These are phyloP conservation scores for Thaleichthys pacificus DNA, from an alignment of 2,797 vertebrate genomes.

Conservation along the genomic window DNA sequence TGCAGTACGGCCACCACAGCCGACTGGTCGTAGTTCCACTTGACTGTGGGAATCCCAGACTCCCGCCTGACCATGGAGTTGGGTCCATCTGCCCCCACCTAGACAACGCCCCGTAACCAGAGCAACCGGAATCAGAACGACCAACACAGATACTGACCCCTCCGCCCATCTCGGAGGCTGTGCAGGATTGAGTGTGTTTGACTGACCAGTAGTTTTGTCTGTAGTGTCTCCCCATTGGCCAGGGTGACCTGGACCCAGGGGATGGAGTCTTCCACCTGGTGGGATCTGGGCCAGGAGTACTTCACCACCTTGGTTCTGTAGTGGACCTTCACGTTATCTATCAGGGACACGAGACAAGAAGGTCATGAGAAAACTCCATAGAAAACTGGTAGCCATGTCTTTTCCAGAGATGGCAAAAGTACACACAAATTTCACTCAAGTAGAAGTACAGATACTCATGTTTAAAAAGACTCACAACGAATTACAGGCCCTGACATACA, in stretches of 20 bases:
- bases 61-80: slow-evolving; percentile 87
- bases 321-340: slow-evolving; percentile 87
- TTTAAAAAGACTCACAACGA: no score
- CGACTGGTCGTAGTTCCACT: slow-evolving; percentile 93
- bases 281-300: slow-evolving; percentile 86
- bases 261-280: slow-evolving; percentile 74
- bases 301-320: slow-evolving; percentile 88
- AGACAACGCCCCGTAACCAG: slow-evolving; percentile 28
- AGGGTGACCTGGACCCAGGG: slow-evolving; percentile 92
- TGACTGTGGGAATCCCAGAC: slow-evolving; percentile 85
- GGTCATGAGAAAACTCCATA: background rate
- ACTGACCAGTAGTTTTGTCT: slow-evolving; percentile 93
- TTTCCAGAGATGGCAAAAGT: no score
- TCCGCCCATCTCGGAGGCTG: background rate
- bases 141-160: background rate
- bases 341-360: slow-evolving; percentile 47
- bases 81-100: slow-evolving; percentile 95
- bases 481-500: no score
- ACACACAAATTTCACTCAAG: no score
- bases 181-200: slow-evolving; percentile 15
- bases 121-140: background rate
- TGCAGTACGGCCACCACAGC: slow-evolving; percentile 94
- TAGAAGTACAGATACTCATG: slow-evolving; percentile 1
- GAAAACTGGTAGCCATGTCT: slow-evolving; percentile 19
- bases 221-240: slow-evolving; percentile 85